These are phyloP conservation scores for Glyptemys insculpta DNA, from an alignment of 2,797 vertebrate genomes.

Conservation along the genomic window DNA sequence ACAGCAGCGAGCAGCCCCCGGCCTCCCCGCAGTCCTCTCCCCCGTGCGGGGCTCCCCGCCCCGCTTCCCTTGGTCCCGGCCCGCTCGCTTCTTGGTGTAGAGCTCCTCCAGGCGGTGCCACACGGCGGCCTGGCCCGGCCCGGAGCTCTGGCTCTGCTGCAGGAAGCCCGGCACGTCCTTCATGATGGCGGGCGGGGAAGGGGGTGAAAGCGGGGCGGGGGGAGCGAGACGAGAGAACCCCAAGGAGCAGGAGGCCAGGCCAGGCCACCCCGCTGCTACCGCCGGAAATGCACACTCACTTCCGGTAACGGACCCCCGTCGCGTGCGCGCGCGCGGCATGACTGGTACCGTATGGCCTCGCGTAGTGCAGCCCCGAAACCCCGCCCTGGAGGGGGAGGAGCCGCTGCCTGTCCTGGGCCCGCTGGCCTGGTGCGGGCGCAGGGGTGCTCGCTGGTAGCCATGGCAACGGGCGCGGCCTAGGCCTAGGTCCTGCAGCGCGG, in stretches of 20 bases:
- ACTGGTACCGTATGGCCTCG: conserved; percentile 21
- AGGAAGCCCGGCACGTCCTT: conserved; percentile 94
- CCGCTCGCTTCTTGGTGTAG: conserved; percentile 93
- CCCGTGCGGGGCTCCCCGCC: not conserved
- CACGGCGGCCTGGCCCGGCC: conserved; percentile 91
- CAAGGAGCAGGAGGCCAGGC: not conserved
- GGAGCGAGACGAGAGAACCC: not conserved
- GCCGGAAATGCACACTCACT: conserved; percentile 81
- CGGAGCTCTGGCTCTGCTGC: conserved; percentile 93
- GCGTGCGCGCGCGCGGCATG: conserved; percentile 33
- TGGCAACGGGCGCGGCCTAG: not conserved
- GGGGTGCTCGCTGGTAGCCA: not conserved
- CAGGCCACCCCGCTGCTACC: not conserved
- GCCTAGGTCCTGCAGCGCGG: not conserved
- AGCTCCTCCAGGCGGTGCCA: conserved; percentile 95
- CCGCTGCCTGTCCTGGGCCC: not conserved
- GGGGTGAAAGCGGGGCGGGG: not conserved
- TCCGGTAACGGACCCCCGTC: conserved; percentile 42
- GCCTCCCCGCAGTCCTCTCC: rapidly evolving
- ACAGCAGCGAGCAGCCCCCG: rapidly evolving
- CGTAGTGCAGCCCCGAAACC: not conserved
- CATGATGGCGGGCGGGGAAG: conserved; percentile 77
- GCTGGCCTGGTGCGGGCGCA: rapidly evolving
- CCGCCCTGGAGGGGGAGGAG: too few relatives aligned
- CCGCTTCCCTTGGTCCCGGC: not conserved